Conservation (phyloP, 2,113 vertebrate species). For the Fregata magnificens region DNA sequence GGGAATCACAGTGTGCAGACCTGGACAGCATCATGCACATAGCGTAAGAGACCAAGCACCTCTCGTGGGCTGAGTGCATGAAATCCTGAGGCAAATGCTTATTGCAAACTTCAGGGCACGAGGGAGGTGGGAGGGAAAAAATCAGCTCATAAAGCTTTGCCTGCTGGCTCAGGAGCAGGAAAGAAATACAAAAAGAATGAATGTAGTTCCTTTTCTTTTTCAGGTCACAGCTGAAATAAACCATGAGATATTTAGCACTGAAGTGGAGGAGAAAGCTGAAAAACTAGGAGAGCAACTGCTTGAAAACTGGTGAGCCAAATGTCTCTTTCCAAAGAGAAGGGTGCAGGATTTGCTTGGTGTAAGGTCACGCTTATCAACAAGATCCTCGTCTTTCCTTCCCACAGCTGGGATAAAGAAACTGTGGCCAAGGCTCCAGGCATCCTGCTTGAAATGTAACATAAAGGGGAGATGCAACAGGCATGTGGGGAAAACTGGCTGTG, state of each 20-base stretch:
- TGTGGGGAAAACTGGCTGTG: background rate
- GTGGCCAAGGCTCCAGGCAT: background rate
- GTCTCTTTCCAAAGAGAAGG: background rate
- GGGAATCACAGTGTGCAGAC: background rate
- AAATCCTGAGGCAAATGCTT: background rate
- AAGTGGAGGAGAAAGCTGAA: background rate
- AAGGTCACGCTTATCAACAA: background rate
- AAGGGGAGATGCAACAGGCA: background rate
- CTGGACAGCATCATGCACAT: background rate
- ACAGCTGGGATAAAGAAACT: background rate
- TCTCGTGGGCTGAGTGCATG: background rate
- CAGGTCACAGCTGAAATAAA: background rate
- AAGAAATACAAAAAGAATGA: background rate
- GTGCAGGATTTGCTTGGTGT: background rate
- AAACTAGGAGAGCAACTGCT: background rate
- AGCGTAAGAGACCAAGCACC: background rate
- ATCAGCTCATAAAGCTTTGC: background rate
- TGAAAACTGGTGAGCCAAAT: background rate
- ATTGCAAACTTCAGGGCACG: background rate
- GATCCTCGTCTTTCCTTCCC: background rate
- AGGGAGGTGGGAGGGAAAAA: background rate
- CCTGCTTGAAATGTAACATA: background rate
- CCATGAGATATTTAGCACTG: background rate
- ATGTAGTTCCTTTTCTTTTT: background rate
- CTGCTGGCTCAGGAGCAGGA: background rate